These are phyloP conservation scores for Ruditapes philippinarum DNA, from an alignment of 1,140 invertebrate genomes.

Conservation along the genomic window DNA sequence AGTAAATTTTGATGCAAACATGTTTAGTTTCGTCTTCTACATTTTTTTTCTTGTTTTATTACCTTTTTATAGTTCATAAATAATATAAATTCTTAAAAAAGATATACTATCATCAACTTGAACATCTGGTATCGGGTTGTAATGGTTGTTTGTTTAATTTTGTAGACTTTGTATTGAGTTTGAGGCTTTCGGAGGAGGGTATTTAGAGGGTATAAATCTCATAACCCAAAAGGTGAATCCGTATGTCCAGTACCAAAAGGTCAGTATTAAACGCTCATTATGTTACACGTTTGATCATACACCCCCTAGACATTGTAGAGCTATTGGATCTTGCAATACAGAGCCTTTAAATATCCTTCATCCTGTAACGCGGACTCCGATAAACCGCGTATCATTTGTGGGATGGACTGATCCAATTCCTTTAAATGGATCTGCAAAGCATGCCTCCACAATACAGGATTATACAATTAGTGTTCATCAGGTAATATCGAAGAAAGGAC, in stretches of 20 bases:
- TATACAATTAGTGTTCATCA: slow-evolving; percentile 24
- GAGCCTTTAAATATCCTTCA: background rate
- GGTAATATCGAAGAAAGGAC: background rate
- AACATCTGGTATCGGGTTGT: too few species aligned
- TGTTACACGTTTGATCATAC: slow-evolving; percentile 15
- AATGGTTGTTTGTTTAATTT: too few species aligned
- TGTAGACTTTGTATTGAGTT: slow-evolving; percentile 25
- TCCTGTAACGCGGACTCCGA: background rate
- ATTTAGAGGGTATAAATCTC: background rate
- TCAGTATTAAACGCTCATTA: too few species aligned
- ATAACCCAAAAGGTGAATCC: background rate
- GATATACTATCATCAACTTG: too few species aligned
- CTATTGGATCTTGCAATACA: background rate
- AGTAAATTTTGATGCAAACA: too few species aligned
- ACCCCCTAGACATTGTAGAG: slow-evolving; percentile 12
- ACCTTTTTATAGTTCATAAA: too few species aligned
- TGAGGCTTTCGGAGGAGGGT: slow-evolving; percentile 31
- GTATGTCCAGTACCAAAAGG: background rate
- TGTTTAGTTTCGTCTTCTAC: too few species aligned
- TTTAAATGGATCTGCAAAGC: too few species aligned
- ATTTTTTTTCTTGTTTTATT: too few species aligned
- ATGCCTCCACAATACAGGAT: slow-evolving; percentile 4
- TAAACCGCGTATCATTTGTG: background rate
- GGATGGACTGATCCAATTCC: slow-evolving; percentile 45
- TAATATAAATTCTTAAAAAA: too few species aligned